Evolutionary conservation across 2,797 vertebrate species (phyloP).

Genomic region (Galaxias olidus): DNA sequence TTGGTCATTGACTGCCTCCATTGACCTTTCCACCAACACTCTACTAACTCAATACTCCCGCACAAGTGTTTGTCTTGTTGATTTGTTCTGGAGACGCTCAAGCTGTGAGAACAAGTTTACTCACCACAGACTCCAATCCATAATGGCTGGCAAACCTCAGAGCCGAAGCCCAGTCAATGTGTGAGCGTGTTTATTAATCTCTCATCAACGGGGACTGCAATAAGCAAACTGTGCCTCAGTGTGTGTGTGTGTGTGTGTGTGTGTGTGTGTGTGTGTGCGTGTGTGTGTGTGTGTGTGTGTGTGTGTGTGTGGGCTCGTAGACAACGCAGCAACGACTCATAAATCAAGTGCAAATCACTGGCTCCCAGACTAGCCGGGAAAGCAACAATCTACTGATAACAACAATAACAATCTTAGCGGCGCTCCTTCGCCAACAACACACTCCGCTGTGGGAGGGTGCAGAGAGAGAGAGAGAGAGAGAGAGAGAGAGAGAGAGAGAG

Average conservation of each 20-base stretch:
- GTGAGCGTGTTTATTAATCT: no score
- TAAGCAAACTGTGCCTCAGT: background rate
- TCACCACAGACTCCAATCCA: no score
- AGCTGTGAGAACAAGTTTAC: no score
- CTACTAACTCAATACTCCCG: no score
- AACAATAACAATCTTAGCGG: constrained; percentile 29
- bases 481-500: no score
- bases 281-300: constrained; percentile 2
- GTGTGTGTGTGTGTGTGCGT: background rate
- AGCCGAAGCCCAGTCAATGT: no score
- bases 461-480: no score
- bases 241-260: background rate
- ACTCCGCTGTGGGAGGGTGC: constrained; percentile 24
- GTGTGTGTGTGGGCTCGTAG: constrained; percentile 17
- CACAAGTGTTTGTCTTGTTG: no score
- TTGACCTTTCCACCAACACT: constrained; percentile 5
- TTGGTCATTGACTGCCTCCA: constrained; percentile 39
- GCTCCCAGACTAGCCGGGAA: constrained; percentile 40
- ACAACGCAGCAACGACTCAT: constrained; percentile 40
- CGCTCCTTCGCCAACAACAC: no score
- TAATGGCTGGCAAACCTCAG: no score
- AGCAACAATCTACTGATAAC: constrained; percentile 33
- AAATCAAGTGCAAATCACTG: constrained; percentile 45
- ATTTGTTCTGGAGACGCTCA: no score
- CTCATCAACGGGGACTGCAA: no score